Base-by-base conservation (phyloP, 2,888 invertebrate species). In the Dilophus febrilis region DNA sequence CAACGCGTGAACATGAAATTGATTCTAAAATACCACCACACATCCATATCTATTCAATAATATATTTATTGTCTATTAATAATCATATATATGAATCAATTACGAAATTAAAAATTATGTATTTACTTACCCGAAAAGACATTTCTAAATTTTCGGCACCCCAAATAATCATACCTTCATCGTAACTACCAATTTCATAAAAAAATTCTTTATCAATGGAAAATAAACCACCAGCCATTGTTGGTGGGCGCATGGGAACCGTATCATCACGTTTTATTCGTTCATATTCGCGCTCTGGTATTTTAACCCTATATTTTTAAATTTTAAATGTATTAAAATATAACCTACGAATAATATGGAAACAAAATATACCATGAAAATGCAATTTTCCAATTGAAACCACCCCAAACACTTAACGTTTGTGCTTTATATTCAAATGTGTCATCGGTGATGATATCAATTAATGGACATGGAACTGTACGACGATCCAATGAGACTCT, bases 271-370 rank as follows among this genome's bases (percentile, higher is more conserved):
- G 70, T 49, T 71, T 66, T 52, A 79, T 74, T 27, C 71, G 63
- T 53, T 73, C 72, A 50, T 72, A 71, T 53, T 82, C 81, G 30
- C 71, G 66, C 35, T 83, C 80, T 1, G 86, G 85, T 35, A 86
- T 77, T 16, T 76, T 71, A 57, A 85, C 84, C 86, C 86, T 87
- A 58, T 83, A 31, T n/a, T 10, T 8, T 6, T 31, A 31, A 31
- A 10, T 31, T 31, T 6, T 31, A 11, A 13, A 16, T 6, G 16
- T 14, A 11, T 14, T 14, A 33, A 14, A 16, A 6, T n/a, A n/a
- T n/a, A n/a, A n/a, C n/a, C n/a, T n/a, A n/a, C n/a, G n/a, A n/a
- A n/a, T n/a, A n/a, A n/a, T n/a, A n/a, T n/a, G n/a, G n/a, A n/a
- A n/a, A n/a, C n/a, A n/a, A n/a, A n/a, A n/a, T n/a, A n/a, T n/a